Evolutionary conservation across 1,140 invertebrate genomes (phyloP).

Genomic region (Leptinotarsa defecta): DNA sequence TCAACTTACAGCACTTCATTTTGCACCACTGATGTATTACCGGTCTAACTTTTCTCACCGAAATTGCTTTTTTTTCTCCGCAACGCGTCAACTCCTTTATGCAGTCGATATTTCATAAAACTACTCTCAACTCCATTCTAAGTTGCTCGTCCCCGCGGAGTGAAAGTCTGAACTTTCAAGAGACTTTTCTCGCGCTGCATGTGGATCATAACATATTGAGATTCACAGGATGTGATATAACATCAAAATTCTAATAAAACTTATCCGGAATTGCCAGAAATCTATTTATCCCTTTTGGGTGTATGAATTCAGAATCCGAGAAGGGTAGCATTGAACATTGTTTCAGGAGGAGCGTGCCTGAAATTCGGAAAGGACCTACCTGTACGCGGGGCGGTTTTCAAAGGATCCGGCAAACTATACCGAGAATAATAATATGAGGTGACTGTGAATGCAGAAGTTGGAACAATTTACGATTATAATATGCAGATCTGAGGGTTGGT

Average conservation of each 20-base stretch:
- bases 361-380: constrained; percentile 1
- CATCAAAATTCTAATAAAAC: constrained; percentile 15
- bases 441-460: background rate
- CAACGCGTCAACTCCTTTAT: background rate
- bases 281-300: constrained; percentile 18
- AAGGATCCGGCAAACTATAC: constrained; percentile 2
- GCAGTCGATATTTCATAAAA: constrained; percentile 18
- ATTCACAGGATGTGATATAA: constrained; percentile 21
- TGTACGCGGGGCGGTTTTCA: constrained; percentile 17
- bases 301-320: constrained; percentile 11
- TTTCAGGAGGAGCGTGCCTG: constrained; percentile 10
- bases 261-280: constrained; percentile 10
- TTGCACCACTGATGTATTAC: background rate
- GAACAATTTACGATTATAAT: background rate
- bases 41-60: background rate
- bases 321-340: constrained; percentile 12
- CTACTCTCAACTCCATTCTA: constrained; percentile 17
- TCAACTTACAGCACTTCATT: background rate
- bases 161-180: constrained; percentile 6
- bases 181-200: constrained; percentile 5
- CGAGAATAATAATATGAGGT: background rate
- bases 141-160: constrained; percentile 4
- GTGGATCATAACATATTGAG: constrained; percentile 18
- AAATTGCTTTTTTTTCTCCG: background rate
- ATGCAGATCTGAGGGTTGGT: background rate